phyloP scores from a whole-genome alignment of 2,888 invertebrate species.

The Tyria jacobaeae region DNA sequence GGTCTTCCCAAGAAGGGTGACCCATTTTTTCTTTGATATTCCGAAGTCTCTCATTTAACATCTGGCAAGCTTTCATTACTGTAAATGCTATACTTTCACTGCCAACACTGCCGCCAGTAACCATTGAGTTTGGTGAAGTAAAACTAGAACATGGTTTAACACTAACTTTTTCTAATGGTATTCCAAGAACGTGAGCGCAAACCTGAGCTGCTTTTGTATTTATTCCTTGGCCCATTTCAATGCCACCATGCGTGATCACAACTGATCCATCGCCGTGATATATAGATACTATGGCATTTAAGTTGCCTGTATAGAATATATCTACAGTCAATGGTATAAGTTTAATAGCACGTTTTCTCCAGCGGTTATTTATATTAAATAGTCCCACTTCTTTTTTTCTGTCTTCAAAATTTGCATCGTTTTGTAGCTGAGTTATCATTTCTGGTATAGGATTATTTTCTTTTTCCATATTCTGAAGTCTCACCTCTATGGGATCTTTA shows the following conservation, averaged over 20 bases:
- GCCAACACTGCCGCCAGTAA: constrained; percentile 89
- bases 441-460: constrained; percentile 76
- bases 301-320: constrained; percentile 83
- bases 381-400: constrained; percentile 75
- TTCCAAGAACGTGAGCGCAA: constrained; percentile 89
- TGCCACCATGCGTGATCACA: constrained; percentile 88
- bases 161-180: constrained; percentile 88
- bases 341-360: constrained; percentile 91
- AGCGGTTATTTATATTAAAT: constrained; percentile 89
- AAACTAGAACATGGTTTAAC: constrained; percentile 88
- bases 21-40: constrained; percentile 85
- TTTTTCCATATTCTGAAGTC: constrained; percentile 83
- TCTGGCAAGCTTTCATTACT: constrained; percentile 88
- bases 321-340: constrained; percentile 89
- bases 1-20: constrained; percentile 85
- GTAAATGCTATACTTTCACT: constrained; percentile 88
- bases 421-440: constrained; percentile 84
- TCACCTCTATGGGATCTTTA: constrained; percentile 87
- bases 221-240: constrained; percentile 93
- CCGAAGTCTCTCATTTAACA: constrained; percentile 86
- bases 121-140: constrained; percentile 87
- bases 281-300: constrained; percentile 87
- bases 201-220: constrained; percentile 93
- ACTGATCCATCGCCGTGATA: constrained; percentile 90
- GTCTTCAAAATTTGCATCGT: constrained; percentile 79